A percentile compares a stretch with the other conserved stretches of the same genome.
These are phyloP conservation scores for Drosophila simulans DNA, from an alignment of 1,140 invertebrate genomes.

Conservation along the genomic window DNA sequence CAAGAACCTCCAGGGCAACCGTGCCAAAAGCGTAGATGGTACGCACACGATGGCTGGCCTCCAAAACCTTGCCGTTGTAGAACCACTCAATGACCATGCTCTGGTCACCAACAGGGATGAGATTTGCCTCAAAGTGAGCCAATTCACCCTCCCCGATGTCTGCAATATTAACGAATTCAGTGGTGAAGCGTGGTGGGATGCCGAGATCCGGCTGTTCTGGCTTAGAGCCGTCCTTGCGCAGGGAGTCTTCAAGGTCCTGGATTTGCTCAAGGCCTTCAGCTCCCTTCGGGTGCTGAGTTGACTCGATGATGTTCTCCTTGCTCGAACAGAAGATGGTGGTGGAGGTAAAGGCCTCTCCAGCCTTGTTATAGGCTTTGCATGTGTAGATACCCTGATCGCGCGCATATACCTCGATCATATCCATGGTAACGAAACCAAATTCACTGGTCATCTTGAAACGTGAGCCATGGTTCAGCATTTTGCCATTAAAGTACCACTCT, in stretches of 20 bases:
- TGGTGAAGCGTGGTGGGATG: constrained; percentile 94
- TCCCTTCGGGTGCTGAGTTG: constrained; percentile 96
- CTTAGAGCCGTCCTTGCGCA: constrained; percentile 89
- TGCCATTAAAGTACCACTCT: constrained; percentile 97
- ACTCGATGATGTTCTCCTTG: constrained; percentile 93
- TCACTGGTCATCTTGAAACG: constrained; percentile 95
- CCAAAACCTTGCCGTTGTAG: constrained; percentile 95
- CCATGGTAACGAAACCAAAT: constrained; percentile 96
- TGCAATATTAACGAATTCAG: constrained; percentile 92
- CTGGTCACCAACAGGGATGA: constrained; percentile 97
- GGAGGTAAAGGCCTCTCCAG: constrained; percentile 96
- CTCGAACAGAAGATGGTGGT: constrained; percentile 93
- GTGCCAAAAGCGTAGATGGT: constrained; percentile 98
- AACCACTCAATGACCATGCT: constrained; percentile 99
- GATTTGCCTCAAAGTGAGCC: constrained; percentile 96
- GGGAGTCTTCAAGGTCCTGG: constrained; percentile 94
- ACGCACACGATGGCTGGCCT: constrained; percentile 94
- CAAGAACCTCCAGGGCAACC: constrained; percentile 96
- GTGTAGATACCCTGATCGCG: constrained; percentile 98
- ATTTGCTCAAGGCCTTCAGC: constrained; percentile 95
- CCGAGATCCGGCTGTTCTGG: constrained; percentile 90
- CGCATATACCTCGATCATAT: constrained; percentile 94
- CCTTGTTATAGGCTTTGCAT: constrained; percentile 93
- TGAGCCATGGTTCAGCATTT: constrained; percentile 92
- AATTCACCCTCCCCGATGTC: constrained; percentile 95